Base-by-base conservation (phyloP, 2,888 invertebrate genomes). In the Cartodere bifasciata region DNA sequence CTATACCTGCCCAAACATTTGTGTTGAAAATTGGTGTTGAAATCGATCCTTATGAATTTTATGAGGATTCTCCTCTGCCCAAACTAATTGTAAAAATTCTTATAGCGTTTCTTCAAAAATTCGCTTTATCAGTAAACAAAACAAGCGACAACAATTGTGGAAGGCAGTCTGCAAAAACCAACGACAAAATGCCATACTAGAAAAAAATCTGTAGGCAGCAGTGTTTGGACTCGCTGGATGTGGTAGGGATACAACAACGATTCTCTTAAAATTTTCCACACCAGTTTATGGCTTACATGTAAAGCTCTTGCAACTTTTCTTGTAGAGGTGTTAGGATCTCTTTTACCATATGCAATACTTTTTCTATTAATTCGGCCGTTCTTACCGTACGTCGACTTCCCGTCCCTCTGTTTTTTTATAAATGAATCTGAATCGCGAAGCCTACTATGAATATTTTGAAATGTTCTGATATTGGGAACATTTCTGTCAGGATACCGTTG, bases 51-150 rank as follows among this genome's bases (percentile, higher is more conserved):
- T n/a, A n/a, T n/a, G n/a, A n/a, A n/a, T n/a, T n/a, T n/a, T n/a
- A n/a, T n/a, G n/a, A n/a, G n/a, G n/a, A n/a, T n/a, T n/a, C n/a
- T n/a, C n/a, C n/a, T n/a, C 14, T 15, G 16, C 9, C 15, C 5
- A 11, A 15, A 9, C 4, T 13, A 16, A 16, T 15, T 25, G 12
- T 13, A 11, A 14, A 11, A 25, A 25, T 25, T 25, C 25, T 3
- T 25, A 4, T 4, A 13, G 12, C 9, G 4, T 13, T 25, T 25
- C 14, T 4, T 12, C 9, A 25, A 14, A 25, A 25, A 25, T 29
- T 33, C 4, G 29, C 20, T 28, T 21, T 7, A 33, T 33, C 24
- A 5, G 33, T 28, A 16, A 23, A 34, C 16, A 30, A 20, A 31
- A 30, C 25, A 24, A 24, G 14, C 28, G 14, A 10, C 13, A 34